Percentiles rank a stretch among this genome's conserved stretches.
phyloP scores from a whole-genome alignment of 2,888 invertebrate genomes.

The Torymus texanus region DNA sequence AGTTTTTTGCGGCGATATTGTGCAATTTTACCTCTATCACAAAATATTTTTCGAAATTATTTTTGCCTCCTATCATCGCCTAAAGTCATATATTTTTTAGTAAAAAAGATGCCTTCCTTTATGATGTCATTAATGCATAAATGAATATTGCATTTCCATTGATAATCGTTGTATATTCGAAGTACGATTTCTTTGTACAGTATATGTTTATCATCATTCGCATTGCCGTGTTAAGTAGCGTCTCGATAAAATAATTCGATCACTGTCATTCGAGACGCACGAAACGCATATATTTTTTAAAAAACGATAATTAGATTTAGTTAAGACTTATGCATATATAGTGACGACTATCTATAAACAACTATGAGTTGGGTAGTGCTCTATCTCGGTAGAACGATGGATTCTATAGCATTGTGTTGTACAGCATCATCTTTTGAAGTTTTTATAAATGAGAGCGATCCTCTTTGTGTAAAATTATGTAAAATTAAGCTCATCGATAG shows the following conservation, averaged over 20 bases:
- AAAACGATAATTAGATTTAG: conserved; percentile 44
- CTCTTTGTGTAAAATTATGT: conserved; percentile 55
- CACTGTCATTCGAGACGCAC: conserved; percentile 12
- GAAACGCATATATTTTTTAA: conserved; percentile 49
- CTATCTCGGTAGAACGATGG: conserved; percentile 26
- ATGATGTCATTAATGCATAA: conserved; percentile 58
- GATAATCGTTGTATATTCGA: conserved; percentile 56
- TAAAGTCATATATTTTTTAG: conserved; percentile 41
- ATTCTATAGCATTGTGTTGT: conserved; percentile 51
- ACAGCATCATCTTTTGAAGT: conserved; percentile 48
- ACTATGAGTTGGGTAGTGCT: conserved; percentile 44
- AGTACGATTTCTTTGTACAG: conserved; percentile 50
- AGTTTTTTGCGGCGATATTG: conserved; percentile 54
- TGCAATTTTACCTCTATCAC: conserved; percentile 59
- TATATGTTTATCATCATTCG: conserved; percentile 35
- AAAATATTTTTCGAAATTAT: conserved; percentile 23
- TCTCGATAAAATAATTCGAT: conserved; percentile 33
- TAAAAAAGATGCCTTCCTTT: conserved; percentile 61
- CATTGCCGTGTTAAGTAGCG: conserved; percentile 5
- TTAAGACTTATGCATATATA: conserved; percentile 42
- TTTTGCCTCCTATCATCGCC: conserved; percentile 10
- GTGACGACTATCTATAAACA: conserved; percentile 31
- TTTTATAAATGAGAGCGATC: conserved; percentile 51
- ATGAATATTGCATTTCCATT: conserved; percentile 66
- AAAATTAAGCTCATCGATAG: conserved; percentile 41